Evolutionary conservation across 2,113 vertebrate genomes (phyloP).

Genomic region (Malurus cyaneus): DNA sequence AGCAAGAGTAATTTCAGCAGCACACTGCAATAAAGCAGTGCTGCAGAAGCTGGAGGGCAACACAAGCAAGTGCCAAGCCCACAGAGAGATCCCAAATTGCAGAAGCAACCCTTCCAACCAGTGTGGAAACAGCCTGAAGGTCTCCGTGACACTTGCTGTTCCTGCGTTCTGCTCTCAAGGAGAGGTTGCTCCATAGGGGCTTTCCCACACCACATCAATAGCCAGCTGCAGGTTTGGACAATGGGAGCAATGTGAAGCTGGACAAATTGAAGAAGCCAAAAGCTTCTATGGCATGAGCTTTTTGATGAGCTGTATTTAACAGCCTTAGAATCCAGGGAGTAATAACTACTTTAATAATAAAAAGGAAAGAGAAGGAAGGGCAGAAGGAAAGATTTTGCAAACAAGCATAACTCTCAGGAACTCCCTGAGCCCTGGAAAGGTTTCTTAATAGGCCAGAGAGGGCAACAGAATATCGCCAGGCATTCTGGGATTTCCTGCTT

Average conservation of each 20-base stretch:
- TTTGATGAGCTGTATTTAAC: not conserved
- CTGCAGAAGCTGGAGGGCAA: not conserved
- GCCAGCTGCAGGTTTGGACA: not conserved
- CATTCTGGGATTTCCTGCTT: conserved; percentile 3
- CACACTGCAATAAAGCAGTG: not conserved
- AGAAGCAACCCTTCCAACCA: not conserved
- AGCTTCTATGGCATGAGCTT: not conserved
- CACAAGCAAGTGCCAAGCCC: not conserved
- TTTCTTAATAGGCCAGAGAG: not conserved
- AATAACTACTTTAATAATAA: not conserved
- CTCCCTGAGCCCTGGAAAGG: not conserved
- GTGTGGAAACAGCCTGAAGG: not conserved
- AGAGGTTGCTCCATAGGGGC: accelerated
- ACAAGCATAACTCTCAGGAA: not conserved
- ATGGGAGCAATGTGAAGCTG: not conserved
- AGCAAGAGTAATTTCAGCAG: not conserved
- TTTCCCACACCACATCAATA: not conserved
- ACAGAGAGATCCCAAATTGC: not conserved
- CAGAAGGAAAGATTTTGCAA: not conserved
- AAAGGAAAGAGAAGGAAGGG: not conserved
- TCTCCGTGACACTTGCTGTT: not conserved
- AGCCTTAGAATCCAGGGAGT: not conserved
- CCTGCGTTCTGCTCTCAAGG: not conserved
- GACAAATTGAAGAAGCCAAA: not conserved
- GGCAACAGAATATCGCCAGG: not conserved